Evolutionary conservation across 2,888 invertebrate genomes (phyloP).

Genomic region (Rhamnusium bicolor): DNA sequence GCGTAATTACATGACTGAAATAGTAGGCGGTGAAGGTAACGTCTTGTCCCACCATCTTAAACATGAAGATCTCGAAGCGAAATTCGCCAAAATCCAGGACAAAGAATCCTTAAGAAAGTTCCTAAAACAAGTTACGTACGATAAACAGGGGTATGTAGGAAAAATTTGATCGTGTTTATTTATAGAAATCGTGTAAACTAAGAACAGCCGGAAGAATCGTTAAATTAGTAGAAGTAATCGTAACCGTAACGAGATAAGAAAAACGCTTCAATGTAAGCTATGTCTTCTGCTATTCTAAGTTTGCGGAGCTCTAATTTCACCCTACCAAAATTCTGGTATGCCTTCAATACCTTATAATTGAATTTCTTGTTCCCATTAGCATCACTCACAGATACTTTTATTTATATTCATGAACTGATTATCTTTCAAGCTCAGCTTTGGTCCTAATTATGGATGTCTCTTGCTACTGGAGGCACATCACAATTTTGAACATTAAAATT

Average conservation of each 20-base stretch:
- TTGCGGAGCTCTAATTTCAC: not conserved
- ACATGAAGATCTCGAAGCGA: constrained; percentile 88
- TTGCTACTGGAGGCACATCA: not conserved
- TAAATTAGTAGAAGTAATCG: too few relatives aligned
- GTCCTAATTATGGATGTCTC: too few relatives aligned
- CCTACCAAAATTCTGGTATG: not conserved
- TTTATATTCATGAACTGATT: too few relatives aligned
- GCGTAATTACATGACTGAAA: constrained; percentile 93
- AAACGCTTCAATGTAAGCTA: too few relatives aligned
- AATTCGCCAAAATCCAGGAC: constrained; percentile 83
- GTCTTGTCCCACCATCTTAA: constrained; percentile 90
- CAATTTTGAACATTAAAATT: not conserved
- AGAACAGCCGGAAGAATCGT: not conserved
- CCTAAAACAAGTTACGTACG: constrained; percentile 92
- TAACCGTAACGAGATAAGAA: too few relatives aligned
- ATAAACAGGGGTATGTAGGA: constrained; percentile 90
- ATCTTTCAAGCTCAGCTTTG: too few relatives aligned
- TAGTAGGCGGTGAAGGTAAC: constrained; percentile 90
- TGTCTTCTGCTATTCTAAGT: not conserved
- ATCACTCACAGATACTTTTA: too few relatives aligned
- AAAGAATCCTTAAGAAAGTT: constrained; percentile 90
- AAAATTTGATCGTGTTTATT: not conserved
- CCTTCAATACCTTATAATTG: not conserved
- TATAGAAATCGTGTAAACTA: not conserved
- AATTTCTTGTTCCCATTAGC: too few relatives aligned